phyloP scores from a whole-genome alignment of 2,797 vertebrate species.

The Masticophis lateralis region DNA sequence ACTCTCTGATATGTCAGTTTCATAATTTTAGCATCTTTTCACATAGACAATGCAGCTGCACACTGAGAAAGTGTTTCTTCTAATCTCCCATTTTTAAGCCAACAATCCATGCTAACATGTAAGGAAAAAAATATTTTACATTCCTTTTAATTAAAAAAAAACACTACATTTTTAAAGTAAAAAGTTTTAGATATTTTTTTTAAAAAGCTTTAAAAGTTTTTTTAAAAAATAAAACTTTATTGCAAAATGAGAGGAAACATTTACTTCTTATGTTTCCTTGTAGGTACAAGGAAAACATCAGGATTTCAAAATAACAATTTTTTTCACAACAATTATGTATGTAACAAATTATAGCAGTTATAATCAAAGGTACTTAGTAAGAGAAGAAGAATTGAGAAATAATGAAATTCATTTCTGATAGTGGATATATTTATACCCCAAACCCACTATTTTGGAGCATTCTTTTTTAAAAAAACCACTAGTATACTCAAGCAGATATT shows the following conservation, averaged over 20 bases:
- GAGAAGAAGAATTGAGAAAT: not conserved
- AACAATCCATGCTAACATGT: not conserved
- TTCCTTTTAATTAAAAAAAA: not conserved
- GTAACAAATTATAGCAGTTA: not conserved
- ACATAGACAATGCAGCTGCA: not conserved
- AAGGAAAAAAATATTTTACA: not conserved
- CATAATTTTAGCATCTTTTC: not conserved
- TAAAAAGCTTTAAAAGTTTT: not conserved
- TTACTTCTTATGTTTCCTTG: not conserved
- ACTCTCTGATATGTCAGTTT: not conserved
- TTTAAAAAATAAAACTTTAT: not conserved
- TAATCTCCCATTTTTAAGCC: not conserved
- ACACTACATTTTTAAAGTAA: not conserved
- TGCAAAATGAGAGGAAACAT: not conserved
- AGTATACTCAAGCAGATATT: not conserved
- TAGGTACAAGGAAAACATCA: not conserved
- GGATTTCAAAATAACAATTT: not conserved
- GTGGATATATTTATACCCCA: not conserved
- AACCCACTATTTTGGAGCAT: not conserved
- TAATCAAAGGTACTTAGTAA: not conserved
- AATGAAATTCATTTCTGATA: not conserved
- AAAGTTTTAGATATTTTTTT: not conserved
- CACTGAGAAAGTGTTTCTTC: not conserved
- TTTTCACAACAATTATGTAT: not conserved
- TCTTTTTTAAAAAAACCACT: not conserved